phyloP scores from a whole-genome alignment of 2,113 vertebrate species.

The Osmerus eperlanus region DNA sequence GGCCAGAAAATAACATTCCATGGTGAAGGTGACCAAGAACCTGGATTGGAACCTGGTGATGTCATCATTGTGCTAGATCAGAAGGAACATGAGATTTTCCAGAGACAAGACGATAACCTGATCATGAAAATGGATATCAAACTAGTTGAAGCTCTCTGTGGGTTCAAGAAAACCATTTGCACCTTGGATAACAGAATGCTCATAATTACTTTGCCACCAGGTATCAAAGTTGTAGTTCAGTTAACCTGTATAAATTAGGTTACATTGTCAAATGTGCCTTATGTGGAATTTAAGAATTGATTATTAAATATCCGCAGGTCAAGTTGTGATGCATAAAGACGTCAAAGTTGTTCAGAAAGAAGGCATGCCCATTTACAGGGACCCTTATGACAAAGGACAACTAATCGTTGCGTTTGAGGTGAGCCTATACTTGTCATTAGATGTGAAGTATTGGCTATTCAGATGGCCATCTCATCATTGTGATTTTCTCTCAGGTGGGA shows the following conservation, averaged over 20 bases:
- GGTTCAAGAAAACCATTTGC: conserved; percentile 83
- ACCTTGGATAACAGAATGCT: conserved; percentile 86
- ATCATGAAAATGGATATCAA: conserved; percentile 87
- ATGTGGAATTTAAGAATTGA: neutral
- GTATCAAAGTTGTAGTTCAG: conserved; percentile 53
- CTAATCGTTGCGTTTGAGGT: conserved; percentile 88
- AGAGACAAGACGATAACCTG: conserved; percentile 83
- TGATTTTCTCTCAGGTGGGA: conserved; percentile 70
- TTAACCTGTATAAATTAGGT: too few species aligned
- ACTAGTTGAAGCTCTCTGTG: conserved; percentile 89
- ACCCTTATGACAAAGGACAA: conserved; percentile 83
- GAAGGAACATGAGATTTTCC: conserved; percentile 85
- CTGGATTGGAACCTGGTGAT: conserved; percentile 92
- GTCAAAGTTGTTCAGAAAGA: conserved; percentile 81
- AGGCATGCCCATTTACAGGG: conserved; percentile 88
- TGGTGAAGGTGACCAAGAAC: conserved; percentile 96
- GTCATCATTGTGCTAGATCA: conserved; percentile 91
- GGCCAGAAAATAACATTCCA: conserved; percentile 92
- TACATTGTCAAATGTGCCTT: too few species aligned
- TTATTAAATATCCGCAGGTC: conserved; percentile 67
- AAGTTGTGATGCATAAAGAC: conserved; percentile 85
- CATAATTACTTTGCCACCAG: conserved; percentile 78
- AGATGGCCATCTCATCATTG: neutral
- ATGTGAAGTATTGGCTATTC: neutral
- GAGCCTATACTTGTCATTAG: conserved; percentile 42